Evolutionary conservation across 35 echinoderm and acorn worm species (phyloP), one percentile per base, ranked within the genome.

Genomic region (Diadema setosum): DNA sequence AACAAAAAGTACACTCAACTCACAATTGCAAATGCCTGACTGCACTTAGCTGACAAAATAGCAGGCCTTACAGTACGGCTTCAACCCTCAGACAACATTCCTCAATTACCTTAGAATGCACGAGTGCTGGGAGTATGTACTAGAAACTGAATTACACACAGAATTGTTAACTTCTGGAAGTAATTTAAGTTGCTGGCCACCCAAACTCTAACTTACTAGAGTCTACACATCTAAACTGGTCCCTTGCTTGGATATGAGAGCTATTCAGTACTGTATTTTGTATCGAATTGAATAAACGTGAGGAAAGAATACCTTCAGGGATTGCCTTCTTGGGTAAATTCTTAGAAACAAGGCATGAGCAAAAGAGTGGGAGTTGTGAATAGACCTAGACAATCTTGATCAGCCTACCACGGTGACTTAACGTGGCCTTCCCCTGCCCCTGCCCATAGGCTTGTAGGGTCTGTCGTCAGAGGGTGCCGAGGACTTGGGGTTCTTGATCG

Each of bases 401-500:
- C 7, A 5, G 5, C 5, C 30, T 67, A 67, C 26, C 27, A 52
- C 48, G n/a, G 9, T 42, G 21, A 3, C 2, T 41, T 78, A 78
- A 32, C 73, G 73, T 44, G 73, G 73, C 63, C 96, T 92, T 30
- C 96, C 96, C 39, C 96, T 89, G 5, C 96, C 96, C 75, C 96
- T 91, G 65, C 92, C 92, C 95, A 93, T 97, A 31, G 78, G 85
- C 52, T 83, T 80, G 39, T 57, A 93, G 5, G 91, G 91, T 50
- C 94, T 87, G 65, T 96, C 87, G 42, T 96, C 94, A 20, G 85
- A 80, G 9, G 90, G 85, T 40, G 81, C 73, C 2, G 91, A 87
- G 42, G 92, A 94, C 57, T 99, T 94, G 0, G 96, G 96, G 83
- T 99, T 99, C 84, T 99, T 99, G 44, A 99, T 87, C 29, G 96